These are phyloP conservation scores for Alca torda DNA, from an alignment of 2,797 vertebrate genomes.

Conservation along the genomic window DNA sequence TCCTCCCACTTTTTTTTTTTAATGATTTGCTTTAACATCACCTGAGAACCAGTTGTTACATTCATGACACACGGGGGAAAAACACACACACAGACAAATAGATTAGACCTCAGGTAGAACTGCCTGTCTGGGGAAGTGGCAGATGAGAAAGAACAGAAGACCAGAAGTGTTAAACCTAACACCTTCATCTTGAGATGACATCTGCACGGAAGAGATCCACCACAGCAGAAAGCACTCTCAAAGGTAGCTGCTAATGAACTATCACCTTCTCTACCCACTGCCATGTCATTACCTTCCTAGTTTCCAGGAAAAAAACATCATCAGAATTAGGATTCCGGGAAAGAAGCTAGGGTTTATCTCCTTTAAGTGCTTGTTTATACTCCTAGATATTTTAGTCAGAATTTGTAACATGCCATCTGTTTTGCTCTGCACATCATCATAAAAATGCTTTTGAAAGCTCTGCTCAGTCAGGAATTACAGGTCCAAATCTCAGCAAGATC, in stretches of 20 bases:
- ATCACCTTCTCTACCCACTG: not conserved
- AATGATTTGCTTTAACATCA: not conserved
- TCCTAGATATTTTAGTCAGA: not conserved
- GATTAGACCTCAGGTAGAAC: not conserved
- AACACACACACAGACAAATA: not conserved
- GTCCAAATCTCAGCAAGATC: not conserved
- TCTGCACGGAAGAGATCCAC: not conserved
- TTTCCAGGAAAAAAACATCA: not conserved
- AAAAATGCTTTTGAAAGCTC: not conserved
- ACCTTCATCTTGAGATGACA: not conserved
- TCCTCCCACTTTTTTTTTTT: not conserved
- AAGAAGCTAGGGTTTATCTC: not conserved
- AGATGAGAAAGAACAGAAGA: not conserved
- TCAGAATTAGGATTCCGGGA: not conserved
- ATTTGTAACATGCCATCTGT: not conserved
- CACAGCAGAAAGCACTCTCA: not conserved
- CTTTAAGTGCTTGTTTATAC: not conserved
- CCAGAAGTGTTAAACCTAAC: not conserved
- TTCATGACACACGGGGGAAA: not conserved
- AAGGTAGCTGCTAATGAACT: not conserved
- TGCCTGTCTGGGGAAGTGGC: not conserved
- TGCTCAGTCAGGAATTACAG: not conserved
- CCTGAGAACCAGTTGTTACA: not conserved
- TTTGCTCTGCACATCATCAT: not conserved
- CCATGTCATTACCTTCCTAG: not conserved